Conservation (phyloP, 2,113 vertebrate species). For the Muscicapa adusta region DNA sequence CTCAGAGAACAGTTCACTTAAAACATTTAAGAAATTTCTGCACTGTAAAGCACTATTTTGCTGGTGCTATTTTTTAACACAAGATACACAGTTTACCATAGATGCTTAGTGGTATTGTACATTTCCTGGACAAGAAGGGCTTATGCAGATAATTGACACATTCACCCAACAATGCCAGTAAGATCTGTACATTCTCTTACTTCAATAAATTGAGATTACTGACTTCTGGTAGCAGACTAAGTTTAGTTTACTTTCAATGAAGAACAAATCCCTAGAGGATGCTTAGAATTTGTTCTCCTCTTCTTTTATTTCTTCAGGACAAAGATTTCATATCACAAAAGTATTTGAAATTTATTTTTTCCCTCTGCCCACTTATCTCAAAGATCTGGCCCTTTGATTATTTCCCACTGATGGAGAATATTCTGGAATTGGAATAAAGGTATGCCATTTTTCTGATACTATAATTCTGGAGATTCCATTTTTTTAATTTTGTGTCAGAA, state of each 20-base stretch:
- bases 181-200: not conserved
- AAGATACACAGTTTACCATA: not conserved
- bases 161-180: not conserved
- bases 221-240: not conserved
- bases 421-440: not conserved
- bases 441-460: not conserved
- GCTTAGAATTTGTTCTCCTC: not conserved
- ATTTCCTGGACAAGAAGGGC: not conserved
- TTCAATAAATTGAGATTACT: not conserved
- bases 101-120: not conserved
- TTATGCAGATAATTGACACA: not conserved
- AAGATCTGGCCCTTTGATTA: not conserved
- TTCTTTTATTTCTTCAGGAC: conserved; percentile 8
- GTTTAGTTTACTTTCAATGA: not conserved
- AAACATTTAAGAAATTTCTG: not conserved
- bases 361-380: not conserved
- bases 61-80: not conserved
- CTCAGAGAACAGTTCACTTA: not conserved
- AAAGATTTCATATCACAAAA: not conserved
- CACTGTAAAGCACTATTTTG: not conserved
- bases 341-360: not conserved
- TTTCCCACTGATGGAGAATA: not conserved
- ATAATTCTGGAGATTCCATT: not conserved
- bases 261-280: not conserved
- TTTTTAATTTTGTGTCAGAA: not conserved